Evolutionary conservation across 2,113 vertebrate species (phyloP), one percentile per base, ranked within the genome.

Genomic region (Trinectes maculatus): DNA sequence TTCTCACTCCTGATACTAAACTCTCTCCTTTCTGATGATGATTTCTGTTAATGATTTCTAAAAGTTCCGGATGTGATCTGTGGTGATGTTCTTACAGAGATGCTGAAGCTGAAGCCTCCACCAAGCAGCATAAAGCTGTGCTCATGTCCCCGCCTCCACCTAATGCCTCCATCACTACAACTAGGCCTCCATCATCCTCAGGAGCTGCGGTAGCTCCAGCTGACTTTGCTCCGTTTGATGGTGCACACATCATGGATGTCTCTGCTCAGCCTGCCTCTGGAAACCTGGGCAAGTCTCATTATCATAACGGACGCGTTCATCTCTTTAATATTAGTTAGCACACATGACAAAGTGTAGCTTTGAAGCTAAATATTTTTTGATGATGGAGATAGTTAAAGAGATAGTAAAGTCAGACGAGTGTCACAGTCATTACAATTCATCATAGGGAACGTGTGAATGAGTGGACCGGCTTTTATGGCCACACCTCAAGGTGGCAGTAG

Each of bases 231-330:
- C 33, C 4, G 19, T 56, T 69, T 72, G 33, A 58, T 24, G 54
- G 80, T 9, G 28, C 43, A 4, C 13, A 15, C 6, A 9, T 68
- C 3, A 54, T 9, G 22, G 63, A 73, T 43, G 68, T 62, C 12
- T 33, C 53, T 65, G 56, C 67, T 42, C 60, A 4, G 1, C 62
- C 48, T 34, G 39, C 10, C 10, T 61, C 73, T 29, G 75, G 44
- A 52, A 54, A 37, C 19, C 26, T 3, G 5, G 70, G 90, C 91
- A 66, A 86, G 82, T 40, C 40, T 19, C 5, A 36, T 57, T 58
- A 18, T 28, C 53, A 43, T 28, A 42, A 54, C 7, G 39, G 16
- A 28, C 6, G 16, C 40, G n/a, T 34, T 29, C 6, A 31, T 31
- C 29, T 31, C 29, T 31, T 31, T 31, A n/a, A n/a, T n/a, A n/a